Evolutionary conservation across 2,888 invertebrate genomes (phyloP), one percentile per base, ranked within the genome.

Genomic region (Pecten maximus): DNA sequence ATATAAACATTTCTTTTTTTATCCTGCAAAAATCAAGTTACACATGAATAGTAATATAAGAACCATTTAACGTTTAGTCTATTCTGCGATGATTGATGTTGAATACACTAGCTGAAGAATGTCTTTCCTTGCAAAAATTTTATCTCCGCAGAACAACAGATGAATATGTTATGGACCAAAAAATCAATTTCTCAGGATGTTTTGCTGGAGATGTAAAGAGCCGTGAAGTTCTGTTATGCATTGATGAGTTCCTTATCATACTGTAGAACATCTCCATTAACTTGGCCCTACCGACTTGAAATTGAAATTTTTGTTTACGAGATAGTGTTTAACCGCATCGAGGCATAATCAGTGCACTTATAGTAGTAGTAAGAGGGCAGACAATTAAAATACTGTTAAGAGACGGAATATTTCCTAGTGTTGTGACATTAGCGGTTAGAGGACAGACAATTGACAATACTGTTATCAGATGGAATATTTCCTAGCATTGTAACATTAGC

Each of bases 111-210:
- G 23, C 12, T 3, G 35, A 6, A 74, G 35, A 74, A 74, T 35
- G 35, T 74, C 74, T 74, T 74, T 35, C 35, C 74, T 74, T 74
- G 74, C 74, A 35, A 28, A 28, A 28, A 28, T 74, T 74, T 35
- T 35, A 35, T 74, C 74, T 35, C 74, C 28, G 60, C 28, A 6
- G 74, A 74, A 74, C 23, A 74, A 74, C 74, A 28, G 28, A 74
- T 74, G 74, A 74, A 74, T 60, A 74, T 23, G 35, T 35, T 74
- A 74, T 28, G 15, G 74, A 74, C 74, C 35, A 3, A 74, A 74
- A 74, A 74, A 74, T 74, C 74, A 74, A 74, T 74, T 74, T 74
- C 74, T 74, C 35, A 74, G 3, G 50, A 54, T 74, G 74, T 74
- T 74, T 74, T 28, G 74, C 74, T 74, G 74, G 74, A 28, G 35